Conservation (phyloP, 2,113 vertebrate species). For the Ammodytes dubius region DNA sequence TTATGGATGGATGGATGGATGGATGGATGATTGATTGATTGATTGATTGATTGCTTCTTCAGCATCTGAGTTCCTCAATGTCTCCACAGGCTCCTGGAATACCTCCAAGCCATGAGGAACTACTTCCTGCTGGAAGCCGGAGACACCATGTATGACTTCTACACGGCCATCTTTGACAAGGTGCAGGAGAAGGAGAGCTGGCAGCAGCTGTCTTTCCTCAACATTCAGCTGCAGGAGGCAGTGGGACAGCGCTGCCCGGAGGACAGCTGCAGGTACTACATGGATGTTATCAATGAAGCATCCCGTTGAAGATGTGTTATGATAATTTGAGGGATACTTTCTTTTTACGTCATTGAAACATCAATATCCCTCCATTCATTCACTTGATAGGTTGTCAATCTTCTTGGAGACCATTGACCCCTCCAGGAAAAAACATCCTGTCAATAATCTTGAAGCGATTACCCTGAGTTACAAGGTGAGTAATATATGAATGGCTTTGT, state of each 20-base stretch:
- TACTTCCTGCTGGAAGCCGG: conserved; percentile 99
- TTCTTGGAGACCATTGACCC: conserved; percentile 92
- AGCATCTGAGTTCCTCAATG: not conserved
- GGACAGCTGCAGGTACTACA: conserved; percentile 91
- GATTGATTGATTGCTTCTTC: not conserved
- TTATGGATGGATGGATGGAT: too few species aligned
- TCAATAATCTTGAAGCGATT: conserved; percentile 95
- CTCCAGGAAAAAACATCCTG: conserved; percentile 94
- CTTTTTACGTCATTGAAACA: not conserved
- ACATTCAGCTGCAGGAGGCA: conserved; percentile 95
- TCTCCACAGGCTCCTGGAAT: conserved; percentile 90
- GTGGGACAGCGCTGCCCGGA: conserved; percentile 94
- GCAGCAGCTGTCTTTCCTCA: conserved; percentile 96
- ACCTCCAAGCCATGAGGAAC: conserved; percentile 98
- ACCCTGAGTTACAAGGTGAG: conserved; percentile 95
- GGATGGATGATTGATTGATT: too few species aligned
- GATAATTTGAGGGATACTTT: too few species aligned
- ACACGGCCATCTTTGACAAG: conserved; percentile 98
- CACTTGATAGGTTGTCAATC: conserved; percentile 88
- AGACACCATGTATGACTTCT: conserved; percentile 99
- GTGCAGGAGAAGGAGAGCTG: conserved; percentile 96
- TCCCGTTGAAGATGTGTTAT: too few species aligned
- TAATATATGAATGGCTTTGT: not conserved
- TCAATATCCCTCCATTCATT: not conserved
- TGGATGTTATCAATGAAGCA: not conserved